phyloP scores from a whole-genome alignment of 2,888 invertebrate species.

The Hesperia comma region DNA sequence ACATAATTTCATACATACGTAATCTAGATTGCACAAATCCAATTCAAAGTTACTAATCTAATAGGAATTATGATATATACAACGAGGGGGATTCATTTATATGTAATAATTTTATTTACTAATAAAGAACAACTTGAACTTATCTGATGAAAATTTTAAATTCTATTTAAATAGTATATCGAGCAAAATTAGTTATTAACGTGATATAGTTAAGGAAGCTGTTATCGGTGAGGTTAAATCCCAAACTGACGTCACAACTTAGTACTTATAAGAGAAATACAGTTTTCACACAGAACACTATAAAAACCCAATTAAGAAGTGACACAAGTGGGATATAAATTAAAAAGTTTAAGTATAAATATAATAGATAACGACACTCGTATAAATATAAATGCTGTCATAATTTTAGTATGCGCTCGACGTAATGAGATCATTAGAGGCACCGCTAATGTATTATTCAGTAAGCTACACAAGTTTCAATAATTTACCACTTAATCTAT shows the following conservation, averaged over 20 bases:
- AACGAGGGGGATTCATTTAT: slow-evolving; percentile 21
- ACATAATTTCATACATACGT: slow-evolving; percentile 38
- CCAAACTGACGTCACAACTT: not conserved
- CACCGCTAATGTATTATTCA: slow-evolving; percentile 43
- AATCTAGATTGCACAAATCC: slow-evolving; percentile 75
- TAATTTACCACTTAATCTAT: slow-evolving; percentile 30
- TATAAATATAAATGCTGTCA: slow-evolving; percentile 41
- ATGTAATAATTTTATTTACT: slow-evolving; percentile 5
- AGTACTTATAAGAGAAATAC: not conserved
- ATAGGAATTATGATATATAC: slow-evolving; percentile 42
- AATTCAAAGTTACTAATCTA: slow-evolving; percentile 51
- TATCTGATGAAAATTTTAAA: slow-evolving; percentile 5
- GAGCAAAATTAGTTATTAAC: too few relatives aligned
- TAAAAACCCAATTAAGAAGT: not conserved
- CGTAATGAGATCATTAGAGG: slow-evolving; percentile 54
- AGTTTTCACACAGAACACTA: not conserved
- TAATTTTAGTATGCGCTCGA: slow-evolving; percentile 40
- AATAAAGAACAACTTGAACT: slow-evolving; percentile 20
- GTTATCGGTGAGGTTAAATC: not conserved
- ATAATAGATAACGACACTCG: slow-evolving; percentile 25
- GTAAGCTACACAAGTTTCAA: slow-evolving; percentile 18
- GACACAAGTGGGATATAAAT: not conserved
- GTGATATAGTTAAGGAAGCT: not conserved
- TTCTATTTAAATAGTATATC: too few relatives aligned
- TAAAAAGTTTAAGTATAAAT: slow-evolving; percentile 37